Conservation (phyloP, 2,113 vertebrate species). For the Heterotis niloticus region DNA sequence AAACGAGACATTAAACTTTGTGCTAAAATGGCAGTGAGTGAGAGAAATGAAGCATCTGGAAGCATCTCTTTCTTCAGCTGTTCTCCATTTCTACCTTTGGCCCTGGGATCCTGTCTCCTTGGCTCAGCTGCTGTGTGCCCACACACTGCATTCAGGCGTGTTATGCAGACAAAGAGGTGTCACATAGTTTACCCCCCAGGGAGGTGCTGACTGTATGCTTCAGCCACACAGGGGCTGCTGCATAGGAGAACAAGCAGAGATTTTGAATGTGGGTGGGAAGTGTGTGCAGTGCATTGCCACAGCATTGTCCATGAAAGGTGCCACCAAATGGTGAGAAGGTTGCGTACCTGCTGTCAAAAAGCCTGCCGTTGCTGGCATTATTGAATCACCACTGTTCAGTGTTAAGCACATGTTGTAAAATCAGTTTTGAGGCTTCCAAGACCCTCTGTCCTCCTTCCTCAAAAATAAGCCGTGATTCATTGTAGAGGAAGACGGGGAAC, state of each 20-base stretch:
- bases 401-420: not conserved
- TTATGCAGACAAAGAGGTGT: not conserved
- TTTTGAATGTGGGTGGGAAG: not conserved
- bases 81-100: not conserved
- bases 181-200: not conserved
- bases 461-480: constrained; percentile 11
- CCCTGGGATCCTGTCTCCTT: too few relatives aligned
- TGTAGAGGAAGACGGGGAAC: not conserved
- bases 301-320: not conserved
- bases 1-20: not conserved
- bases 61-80: constrained; percentile 14
- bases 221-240: too few relatives aligned
- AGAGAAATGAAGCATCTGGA: constrained; percentile 11
- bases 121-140: not conserved
- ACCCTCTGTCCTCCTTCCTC: not conserved
- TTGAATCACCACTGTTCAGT: not conserved
- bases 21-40: constrained; percentile 4
- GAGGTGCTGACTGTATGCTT: not conserved
- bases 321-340: too few relatives aligned
- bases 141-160: too few relatives aligned
- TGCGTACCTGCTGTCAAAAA: too few relatives aligned
- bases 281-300: not conserved
- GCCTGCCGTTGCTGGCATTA: too few relatives aligned
- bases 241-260: too few relatives aligned
- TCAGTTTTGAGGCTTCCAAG: not conserved